phyloP scores from a whole-genome alignment of 37 sponge, comb jelly and placozoan genomes.

The Chondrilla cf. caribensis region DNA sequence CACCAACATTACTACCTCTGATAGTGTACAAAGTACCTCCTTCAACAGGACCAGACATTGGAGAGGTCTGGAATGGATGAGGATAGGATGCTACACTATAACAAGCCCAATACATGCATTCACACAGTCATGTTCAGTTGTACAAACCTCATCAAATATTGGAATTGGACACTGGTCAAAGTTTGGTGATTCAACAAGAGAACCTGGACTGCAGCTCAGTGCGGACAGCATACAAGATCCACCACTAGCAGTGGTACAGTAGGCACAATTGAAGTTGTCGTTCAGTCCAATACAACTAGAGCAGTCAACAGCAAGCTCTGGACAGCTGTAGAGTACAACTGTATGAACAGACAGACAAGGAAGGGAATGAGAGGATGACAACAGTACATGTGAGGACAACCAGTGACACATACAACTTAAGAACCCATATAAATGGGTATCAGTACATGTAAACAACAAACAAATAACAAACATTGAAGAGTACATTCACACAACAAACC shows the following conservation, averaged over 20 bases:
- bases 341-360: neutral
- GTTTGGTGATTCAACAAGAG: neutral
- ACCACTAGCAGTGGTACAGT: slow-evolving; percentile 28
- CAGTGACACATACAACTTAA: too few species aligned
- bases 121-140: neutral
- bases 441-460: too few species aligned
- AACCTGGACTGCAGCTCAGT: neutral
- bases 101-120: neutral
- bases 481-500: neutral
- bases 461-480: too few species aligned
- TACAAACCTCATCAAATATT: neutral
- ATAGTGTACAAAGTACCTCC: slow-evolving; percentile 81
- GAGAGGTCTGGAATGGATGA: slow-evolving; percentile 39
- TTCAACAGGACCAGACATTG: slow-evolving; percentile 62
- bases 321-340: slow-evolving; percentile 80
- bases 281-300: slow-evolving; percentile 69
- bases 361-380: too few species aligned
- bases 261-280: slow-evolving; percentile 44
- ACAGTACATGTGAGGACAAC: too few species aligned
- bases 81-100: too few species aligned
- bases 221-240: neutral
- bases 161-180: slow-evolving; percentile 16
- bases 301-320: slow-evolving; percentile 65
- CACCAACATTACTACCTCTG: slow-evolving; percentile 72
- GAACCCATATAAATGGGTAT: too few species aligned